Percentiles rank a stretch among this genome's conserved stretches.
Evolutionary conservation across 2,797 vertebrate species (phyloP).

Genomic region (Arnoldichthys spilopterus): DNA sequence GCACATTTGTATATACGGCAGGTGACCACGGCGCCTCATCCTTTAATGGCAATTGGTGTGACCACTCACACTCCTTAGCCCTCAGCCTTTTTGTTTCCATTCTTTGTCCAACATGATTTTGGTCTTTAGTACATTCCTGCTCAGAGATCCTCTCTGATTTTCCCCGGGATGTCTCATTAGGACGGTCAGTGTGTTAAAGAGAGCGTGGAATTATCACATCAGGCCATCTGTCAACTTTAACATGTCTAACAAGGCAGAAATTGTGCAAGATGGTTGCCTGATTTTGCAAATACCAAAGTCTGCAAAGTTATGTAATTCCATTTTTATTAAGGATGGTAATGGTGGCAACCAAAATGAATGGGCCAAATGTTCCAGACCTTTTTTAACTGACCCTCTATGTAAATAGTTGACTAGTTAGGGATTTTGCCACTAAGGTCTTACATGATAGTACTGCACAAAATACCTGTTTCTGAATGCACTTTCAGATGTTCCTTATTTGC

Average conservation of each 20-base stretch:
- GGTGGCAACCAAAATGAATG: not conserved
- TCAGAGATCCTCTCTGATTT: slow-evolving; percentile 5
- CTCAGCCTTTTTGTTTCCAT: not conserved
- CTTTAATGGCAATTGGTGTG: slow-evolving; percentile 35
- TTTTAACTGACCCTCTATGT: not conserved
- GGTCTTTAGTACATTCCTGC: slow-evolving; percentile 30
- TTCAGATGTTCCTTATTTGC: slow-evolving; percentile 17
- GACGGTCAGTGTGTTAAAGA: slow-evolving; percentile 29
- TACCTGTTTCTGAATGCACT: slow-evolving; percentile 40
- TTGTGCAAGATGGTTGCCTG: not conserved
- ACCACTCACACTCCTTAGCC: slow-evolving; percentile 39
- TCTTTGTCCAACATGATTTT: slow-evolving; percentile 28
- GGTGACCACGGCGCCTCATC: slow-evolving; percentile 25
- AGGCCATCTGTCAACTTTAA: slow-evolving; percentile 38
- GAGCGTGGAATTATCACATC: slow-evolving; percentile 14
- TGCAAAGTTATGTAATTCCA: slow-evolving; percentile 15
- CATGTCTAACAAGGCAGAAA: slow-evolving; percentile 31
- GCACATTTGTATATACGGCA: slow-evolving; percentile 50
- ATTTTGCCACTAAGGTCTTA: slow-evolving; percentile 36
- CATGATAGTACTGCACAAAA: slow-evolving; percentile 36
- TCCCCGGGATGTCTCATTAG: slow-evolving; percentile 3
- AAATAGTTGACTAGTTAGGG: slow-evolving; percentile 37
- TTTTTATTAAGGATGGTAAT: slow-evolving; percentile 5
- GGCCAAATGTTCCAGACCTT: slow-evolving; percentile 25
- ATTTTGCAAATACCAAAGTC: slow-evolving; percentile 37